Evolutionary conservation across 2,888 invertebrate genomes (phyloP), one percentile per base, ranked within the genome.

Genomic region (Ganaspis brasiliensis): DNA sequence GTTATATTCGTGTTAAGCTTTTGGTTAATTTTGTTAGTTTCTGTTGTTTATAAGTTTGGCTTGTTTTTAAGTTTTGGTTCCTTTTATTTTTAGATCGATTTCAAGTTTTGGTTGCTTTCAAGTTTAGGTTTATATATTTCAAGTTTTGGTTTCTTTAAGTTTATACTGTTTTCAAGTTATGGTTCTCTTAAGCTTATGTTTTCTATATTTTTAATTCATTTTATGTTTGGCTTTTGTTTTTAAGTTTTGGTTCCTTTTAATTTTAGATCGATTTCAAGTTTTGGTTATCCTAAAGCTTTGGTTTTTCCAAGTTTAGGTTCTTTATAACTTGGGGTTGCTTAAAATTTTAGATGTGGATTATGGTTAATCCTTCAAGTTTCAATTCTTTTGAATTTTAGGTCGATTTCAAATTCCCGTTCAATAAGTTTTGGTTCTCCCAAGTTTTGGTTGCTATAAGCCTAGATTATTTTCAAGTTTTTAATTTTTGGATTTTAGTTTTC

Each of bases 281-380:
- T 35, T 35, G 9, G 9, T 35, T 35, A 9, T 8, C 35, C 9
- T 35, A 80, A 78, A 77, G 78, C 76, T 59, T 71, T 76, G 76
- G n/a, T n/a, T n/a, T n/a, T n/a, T n/a, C n/a, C n/a, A n/a, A n/a
- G n/a, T n/a, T n/a, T n/a, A n/a, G n/a, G n/a, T n/a, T n/a, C n/a
- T n/a, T n/a, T n/a, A n/a, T n/a, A n/a, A n/a, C n/a, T n/a, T n/a
- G n/a, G n/a, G n/a, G n/a, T n/a, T n/a, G n/a, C n/a, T n/a, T n/a
- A n/a, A n/a, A n/a, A n/a, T n/a, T n/a, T n/a, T n/a, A n/a, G n/a
- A n/a, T n/a, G n/a, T n/a, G n/a, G n/a, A n/a, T n/a, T n/a, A n/a
- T n/a, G n/a, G n/a, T n/a, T n/a, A n/a, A n/a, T n/a, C 16, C 16
- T n/a, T 49, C 0, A 49, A 49, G 1, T 40, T 2, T 2, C 40